Conservation (phyloP, 1,140 invertebrate genomes). For the Heliconius congener region DNA sequence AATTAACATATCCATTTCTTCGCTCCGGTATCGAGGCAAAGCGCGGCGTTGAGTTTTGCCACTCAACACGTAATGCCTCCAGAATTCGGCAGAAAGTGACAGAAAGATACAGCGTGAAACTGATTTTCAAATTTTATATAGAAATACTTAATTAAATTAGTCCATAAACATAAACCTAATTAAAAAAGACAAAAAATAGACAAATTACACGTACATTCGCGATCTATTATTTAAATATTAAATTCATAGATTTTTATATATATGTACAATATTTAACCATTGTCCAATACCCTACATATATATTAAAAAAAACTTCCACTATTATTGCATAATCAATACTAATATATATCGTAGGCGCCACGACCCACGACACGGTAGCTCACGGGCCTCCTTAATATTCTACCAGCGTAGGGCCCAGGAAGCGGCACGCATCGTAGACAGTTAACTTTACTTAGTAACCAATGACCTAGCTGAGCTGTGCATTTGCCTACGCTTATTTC, state of each 20-base stretch:
- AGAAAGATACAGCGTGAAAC: too few species aligned
- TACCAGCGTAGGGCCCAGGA: slow-evolving; percentile 42
- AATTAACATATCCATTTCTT: too few species aligned
- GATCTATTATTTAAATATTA: not conserved
- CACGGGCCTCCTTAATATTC: slow-evolving; percentile 51
- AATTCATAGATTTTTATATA: not conserved
- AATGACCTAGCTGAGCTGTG: slow-evolving; percentile 51
- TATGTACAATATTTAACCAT: not conserved
- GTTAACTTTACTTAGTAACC: slow-evolving; percentile 61
- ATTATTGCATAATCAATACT: not conserved
- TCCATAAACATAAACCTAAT: too few species aligned
- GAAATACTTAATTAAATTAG: too few species aligned
- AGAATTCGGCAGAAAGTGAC: too few species aligned
- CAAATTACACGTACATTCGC: too few species aligned
- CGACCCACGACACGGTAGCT: slow-evolving; percentile 34
- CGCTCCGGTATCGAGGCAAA: too few species aligned
- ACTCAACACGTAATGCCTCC: too few species aligned
- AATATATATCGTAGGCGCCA: slow-evolving; percentile 34
- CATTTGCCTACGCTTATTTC: not conserved
- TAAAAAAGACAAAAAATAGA: too few species aligned
- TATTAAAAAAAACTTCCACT: not conserved
- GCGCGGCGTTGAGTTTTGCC: too few species aligned
- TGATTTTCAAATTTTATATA: too few species aligned
- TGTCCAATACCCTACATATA: not conserved
- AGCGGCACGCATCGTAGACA: slow-evolving; percentile 53